Base-by-base conservation (phyloP, 2,113 vertebrate species). In the Rutilus rutilus region DNA sequence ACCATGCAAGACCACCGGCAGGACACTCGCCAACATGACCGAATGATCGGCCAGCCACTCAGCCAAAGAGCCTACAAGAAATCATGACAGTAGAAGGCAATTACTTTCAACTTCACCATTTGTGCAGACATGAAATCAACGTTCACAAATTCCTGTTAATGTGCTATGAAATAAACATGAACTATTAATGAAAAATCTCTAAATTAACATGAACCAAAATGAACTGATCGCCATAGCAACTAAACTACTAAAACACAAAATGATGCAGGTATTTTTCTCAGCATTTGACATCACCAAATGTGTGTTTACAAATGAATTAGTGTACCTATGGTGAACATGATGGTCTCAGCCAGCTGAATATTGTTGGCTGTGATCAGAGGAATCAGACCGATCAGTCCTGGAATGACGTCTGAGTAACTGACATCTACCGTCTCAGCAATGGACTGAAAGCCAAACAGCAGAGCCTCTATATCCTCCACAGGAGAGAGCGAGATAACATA, bases 371-470 rank as follows among this genome's bases (percentile, higher is more conserved):
- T 98, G 95, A 99, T 98, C 78, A 97, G 94, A 19, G 98, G 98
- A 89, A 99, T 97, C 87, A 99, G 96, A 54, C 97, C 98, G 0
- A 99, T 98, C 39, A 99, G 96, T 36, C 98, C 98, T 0, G 98
- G 98, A 87, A 99, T 98, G 86, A 99, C 98, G 1, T 99, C 98
- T 0, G 97, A 99, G 92, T 99, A 98, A 93, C 97, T 98, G 74
- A 99, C 97, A 0, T 99, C 98, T 0, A 97, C 97, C 74, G 98
- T 99, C 94, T 99, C 98, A 0, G 98, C 97, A n/a, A 99, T 99
- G 92, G 98, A 99, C 90, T 99, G 97, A 95, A 99, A 99, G 88
- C 97, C 97, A 3, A 98, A 99, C 45, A 99, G 93, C 92, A 99
- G 93, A 19, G 97, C 97, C 91, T 99, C 98, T 0, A 96, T 98